Percentiles rank a stretch among this genome's conserved stretches.
phyloP scores from a whole-genome alignment of 2,888 invertebrate species.

The Dione vanillae region DNA sequence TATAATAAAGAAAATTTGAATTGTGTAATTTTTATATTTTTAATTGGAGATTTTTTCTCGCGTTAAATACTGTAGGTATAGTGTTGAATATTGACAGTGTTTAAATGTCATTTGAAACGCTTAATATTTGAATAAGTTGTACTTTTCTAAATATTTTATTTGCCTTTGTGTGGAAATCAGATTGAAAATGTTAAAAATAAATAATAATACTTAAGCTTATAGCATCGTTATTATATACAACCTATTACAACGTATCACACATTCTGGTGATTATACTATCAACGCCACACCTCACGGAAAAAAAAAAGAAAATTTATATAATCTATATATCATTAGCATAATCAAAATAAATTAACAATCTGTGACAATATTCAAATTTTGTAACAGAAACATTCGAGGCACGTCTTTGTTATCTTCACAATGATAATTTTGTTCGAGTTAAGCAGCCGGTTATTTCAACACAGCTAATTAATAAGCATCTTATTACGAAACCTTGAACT shows the following conservation, averaged over 20 bases:
- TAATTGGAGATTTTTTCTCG: conserved; percentile 43
- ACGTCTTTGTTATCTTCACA: conserved; percentile 67
- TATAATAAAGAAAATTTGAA: conserved; percentile 47
- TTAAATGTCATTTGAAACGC: no score
- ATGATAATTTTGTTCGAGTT: conserved; percentile 65
- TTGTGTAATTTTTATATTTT: conserved; percentile 45
- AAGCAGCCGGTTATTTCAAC: conserved; percentile 68
- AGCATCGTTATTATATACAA: not conserved
- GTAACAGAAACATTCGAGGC: conserved; percentile 60
- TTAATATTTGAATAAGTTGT: not conserved
- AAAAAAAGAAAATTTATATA: conserved; percentile 46
- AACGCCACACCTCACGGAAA: conserved; percentile 44
- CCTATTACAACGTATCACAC: not conserved
- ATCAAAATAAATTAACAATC: conserved; percentile 47
- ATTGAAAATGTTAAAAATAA: not conserved
- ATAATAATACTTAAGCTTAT: not conserved
- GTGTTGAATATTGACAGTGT: not conserved
- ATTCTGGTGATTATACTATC: conserved; percentile 2
- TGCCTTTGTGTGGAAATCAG: no score
- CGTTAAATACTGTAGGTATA: not conserved
- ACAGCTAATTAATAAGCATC: conserved; percentile 81
- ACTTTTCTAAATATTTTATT: not conserved
- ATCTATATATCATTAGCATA: conserved; percentile 46
- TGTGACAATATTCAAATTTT: conserved; percentile 51
- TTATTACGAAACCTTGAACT: conserved; percentile 78